Evolutionary conservation across 1,140 invertebrate species (phyloP).

Genomic region (Eubasilissa regina): DNA sequence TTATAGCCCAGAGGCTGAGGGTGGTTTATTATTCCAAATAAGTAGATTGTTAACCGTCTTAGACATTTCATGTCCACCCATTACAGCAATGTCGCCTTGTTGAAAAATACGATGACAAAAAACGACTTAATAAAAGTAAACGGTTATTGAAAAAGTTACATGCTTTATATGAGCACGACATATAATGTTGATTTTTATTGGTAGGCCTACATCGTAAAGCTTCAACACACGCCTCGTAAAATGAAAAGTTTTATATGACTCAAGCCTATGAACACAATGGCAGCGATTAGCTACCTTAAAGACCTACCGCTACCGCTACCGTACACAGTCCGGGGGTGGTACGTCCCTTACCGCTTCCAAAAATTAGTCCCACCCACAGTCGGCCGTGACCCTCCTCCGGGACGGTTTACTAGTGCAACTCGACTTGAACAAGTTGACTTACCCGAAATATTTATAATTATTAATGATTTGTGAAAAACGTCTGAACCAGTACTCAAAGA

Average conservation of each 20-base stretch:
- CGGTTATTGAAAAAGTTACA: background rate
- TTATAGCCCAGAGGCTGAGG: too few relatives aligned
- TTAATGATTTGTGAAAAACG: too few relatives aligned
- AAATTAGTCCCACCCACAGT: constrained; percentile 15
- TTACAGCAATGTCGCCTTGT: background rate
- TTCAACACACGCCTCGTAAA: constrained; percentile 26
- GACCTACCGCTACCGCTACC: constrained; percentile 35
- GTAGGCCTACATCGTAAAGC: constrained; percentile 24
- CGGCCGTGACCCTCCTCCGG: background rate
- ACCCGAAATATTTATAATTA: too few relatives aligned
- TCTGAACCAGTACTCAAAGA: too few relatives aligned
- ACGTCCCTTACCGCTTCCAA: constrained; percentile 22
- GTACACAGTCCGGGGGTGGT: constrained; percentile 33
- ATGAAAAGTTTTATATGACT: constrained; percentile 34
- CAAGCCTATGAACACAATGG: constrained; percentile 25
- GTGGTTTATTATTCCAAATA: too few relatives aligned
- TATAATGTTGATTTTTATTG: constrained; percentile 13
- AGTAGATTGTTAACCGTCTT: too few relatives aligned
- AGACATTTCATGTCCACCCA: too few relatives aligned
- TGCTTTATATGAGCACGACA: background rate
- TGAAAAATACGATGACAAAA: background rate
- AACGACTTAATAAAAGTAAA: background rate
- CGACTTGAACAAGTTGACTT: constrained; percentile 13
- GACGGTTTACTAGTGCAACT: background rate
- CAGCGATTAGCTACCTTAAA: constrained; percentile 23